Percentiles rank a stretch among this genome's conserved stretches.
Conservation (phyloP, 2,888 invertebrate genomes). For the Drosophila parthenogenetica region DNA sequence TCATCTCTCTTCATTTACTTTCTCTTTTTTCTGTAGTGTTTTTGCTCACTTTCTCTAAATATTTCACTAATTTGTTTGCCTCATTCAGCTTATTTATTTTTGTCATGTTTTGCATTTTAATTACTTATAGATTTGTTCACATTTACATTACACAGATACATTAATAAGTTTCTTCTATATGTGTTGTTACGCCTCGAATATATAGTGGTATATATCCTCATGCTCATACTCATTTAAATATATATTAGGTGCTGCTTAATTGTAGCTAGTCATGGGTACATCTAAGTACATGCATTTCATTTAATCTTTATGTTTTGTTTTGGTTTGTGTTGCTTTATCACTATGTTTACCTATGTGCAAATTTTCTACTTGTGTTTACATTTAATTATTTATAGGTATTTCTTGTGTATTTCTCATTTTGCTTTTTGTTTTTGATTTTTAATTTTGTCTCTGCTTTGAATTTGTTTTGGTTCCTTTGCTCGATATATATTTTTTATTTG, state of each 20-base stretch:
- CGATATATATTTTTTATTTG: conserved; percentile 12
- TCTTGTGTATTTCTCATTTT: conserved; percentile 5
- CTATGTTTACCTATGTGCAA: conserved; percentile 60
- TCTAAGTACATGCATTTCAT: conserved; percentile 39
- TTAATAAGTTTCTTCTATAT: conserved; percentile 51
- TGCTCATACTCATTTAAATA: conserved; percentile 6
- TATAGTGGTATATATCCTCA: conserved; percentile 23
- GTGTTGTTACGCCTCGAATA: conserved; percentile 33
- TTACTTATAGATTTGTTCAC: conserved; percentile 50
- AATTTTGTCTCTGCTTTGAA: conserved; percentile 14
- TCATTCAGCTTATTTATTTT: conserved; percentile 18
- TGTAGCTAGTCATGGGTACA: conserved; percentile 50
- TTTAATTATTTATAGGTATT: conserved; percentile 50
- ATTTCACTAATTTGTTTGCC: conserved; percentile 61
- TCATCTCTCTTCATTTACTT: conserved; percentile 11
- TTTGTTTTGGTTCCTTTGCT: conserved; percentile 41
- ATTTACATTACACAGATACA: conserved; percentile 74
- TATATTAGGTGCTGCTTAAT: conserved; percentile 41
- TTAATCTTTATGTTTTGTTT: conserved; percentile 24
- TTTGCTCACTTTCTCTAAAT: conserved; percentile 58
- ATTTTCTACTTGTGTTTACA: conserved; percentile 61
- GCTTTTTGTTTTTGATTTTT: conserved; percentile 12
- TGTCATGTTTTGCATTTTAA: conserved; percentile 20
- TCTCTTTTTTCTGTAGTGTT: background rate
- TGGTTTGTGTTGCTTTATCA: conserved; percentile 59